These are phyloP conservation scores for Burhinus bistriatus DNA, from an alignment of 2,113 vertebrate genomes.

Conservation along the genomic window DNA sequence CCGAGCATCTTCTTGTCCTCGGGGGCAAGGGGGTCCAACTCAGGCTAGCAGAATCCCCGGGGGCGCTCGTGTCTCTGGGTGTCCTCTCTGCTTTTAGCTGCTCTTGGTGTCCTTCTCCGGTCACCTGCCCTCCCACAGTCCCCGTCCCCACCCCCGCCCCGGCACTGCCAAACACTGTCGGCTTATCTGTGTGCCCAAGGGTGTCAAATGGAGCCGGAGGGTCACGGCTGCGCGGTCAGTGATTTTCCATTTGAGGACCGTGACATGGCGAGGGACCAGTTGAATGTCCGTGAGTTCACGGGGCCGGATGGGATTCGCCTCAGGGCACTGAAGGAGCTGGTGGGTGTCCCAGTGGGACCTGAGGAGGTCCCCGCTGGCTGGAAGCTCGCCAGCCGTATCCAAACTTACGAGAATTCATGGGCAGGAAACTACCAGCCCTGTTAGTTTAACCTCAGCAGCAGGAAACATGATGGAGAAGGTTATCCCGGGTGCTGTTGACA, in stretches of 20 bases:
- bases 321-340: no score
- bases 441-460: neutral
- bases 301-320: neutral
- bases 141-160: accelerated
- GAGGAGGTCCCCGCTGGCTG: neutral
- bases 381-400: neutral
- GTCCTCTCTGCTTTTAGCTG: neutral
- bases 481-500: neutral
- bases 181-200: neutral
- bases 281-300: neutral
- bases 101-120: accelerated
- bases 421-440: neutral
- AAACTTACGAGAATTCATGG: accelerated
- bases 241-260: neutral
- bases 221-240: neutral
- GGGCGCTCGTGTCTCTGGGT: accelerated
- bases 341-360: neutral
- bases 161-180: accelerated
- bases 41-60: neutral
- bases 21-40: accelerated
- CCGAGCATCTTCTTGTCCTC: neutral
- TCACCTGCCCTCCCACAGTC: neutral
- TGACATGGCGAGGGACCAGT: neutral
- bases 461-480: neutral
- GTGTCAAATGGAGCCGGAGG: accelerated